These are phyloP conservation scores for Habroteleia sp. DNA, from an alignment of 2,888 invertebrate genomes.

Conservation along the genomic window DNA sequence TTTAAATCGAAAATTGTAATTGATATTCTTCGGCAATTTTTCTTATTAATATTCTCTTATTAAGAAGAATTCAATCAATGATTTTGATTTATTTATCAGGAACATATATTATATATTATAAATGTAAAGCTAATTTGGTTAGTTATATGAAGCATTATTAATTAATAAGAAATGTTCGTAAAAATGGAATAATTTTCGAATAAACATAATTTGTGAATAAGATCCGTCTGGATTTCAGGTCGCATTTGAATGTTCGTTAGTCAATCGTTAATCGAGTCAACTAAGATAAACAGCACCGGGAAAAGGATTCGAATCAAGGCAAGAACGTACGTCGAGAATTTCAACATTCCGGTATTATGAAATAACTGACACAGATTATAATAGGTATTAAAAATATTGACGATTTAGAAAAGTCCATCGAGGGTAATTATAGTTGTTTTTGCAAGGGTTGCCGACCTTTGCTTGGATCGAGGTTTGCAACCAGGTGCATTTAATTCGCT, in stretches of 20 bases:
- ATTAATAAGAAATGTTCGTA: too few species aligned
- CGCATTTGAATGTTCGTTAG: slow-evolving; percentile 58
- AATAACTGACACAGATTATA: slow-evolving; percentile 43
- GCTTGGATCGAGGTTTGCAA: too few species aligned
- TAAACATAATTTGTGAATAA: slow-evolving; percentile 22
- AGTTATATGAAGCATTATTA: too few species aligned
- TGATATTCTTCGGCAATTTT: too few species aligned
- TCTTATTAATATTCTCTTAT: too few species aligned
- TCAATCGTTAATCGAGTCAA: slow-evolving; percentile 58
- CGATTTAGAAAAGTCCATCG: slow-evolving; percentile 15
- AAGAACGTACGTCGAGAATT: slow-evolving; percentile 48
- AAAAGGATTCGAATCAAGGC: slow-evolving; percentile 58
- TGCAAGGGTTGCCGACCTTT: slow-evolving; percentile 38
- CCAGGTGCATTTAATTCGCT: too few species aligned
- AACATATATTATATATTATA: too few species aligned
- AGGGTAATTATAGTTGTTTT: slow-evolving; percentile 24
- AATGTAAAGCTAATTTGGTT: too few species aligned
- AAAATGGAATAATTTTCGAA: slow-evolving; percentile 1
- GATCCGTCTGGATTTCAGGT: slow-evolving; percentile 59
- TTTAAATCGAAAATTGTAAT: too few species aligned
- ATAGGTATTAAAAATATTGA: slow-evolving; percentile 34
- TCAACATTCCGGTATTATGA: slow-evolving; percentile 56
- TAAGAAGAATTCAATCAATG: too few species aligned
- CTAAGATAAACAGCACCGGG: slow-evolving; percentile 52
- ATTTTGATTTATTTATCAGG: too few species aligned